These are phyloP conservation scores for Araneus ventricosus DNA, from an alignment of 1,140 invertebrate species.

Conservation along the genomic window DNA sequence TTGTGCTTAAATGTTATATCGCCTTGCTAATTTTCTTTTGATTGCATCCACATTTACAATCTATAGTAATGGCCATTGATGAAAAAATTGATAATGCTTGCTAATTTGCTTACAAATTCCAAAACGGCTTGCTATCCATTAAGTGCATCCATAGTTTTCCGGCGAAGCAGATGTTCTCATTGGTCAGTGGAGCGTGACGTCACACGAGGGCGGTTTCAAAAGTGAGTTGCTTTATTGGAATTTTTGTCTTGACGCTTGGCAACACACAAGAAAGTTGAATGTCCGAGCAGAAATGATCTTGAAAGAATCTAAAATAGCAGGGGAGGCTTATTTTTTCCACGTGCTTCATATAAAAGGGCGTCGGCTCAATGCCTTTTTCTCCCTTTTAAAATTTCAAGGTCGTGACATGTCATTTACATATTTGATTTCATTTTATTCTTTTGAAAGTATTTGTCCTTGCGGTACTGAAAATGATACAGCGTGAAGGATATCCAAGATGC, in stretches of 20 bases:
- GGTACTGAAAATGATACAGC: neutral
- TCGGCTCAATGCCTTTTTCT: neutral
- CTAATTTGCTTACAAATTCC: neutral
- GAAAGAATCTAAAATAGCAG: slow-evolving; percentile 20
- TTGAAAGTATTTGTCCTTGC: neutral
- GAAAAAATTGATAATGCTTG: neutral
- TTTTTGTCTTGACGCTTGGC: slow-evolving; percentile 68
- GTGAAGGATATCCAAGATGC: neutral
- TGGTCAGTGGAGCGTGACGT: slow-evolving; percentile 61
- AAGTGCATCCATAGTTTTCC: neutral
- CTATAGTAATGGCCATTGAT: no score
- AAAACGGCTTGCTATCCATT: neutral
- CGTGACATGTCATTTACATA: slow-evolving; percentile 22
- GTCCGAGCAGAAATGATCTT: slow-evolving; percentile 38
- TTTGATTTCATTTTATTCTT: neutral
- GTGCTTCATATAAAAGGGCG: neutral
- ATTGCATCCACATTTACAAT: no score
- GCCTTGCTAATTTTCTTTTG: no score
- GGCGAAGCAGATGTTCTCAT: slow-evolving; percentile 39
- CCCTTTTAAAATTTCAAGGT: slow-evolving; percentile 11
- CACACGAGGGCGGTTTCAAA: slow-evolving; percentile 65
- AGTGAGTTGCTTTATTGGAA: slow-evolving; percentile 71
- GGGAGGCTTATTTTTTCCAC: neutral
- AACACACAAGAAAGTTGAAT: slow-evolving; percentile 62
- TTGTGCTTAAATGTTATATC: no score